Base-by-base conservation (phyloP, 2,113 vertebrate species). In the Sceloporus undulatus region DNA sequence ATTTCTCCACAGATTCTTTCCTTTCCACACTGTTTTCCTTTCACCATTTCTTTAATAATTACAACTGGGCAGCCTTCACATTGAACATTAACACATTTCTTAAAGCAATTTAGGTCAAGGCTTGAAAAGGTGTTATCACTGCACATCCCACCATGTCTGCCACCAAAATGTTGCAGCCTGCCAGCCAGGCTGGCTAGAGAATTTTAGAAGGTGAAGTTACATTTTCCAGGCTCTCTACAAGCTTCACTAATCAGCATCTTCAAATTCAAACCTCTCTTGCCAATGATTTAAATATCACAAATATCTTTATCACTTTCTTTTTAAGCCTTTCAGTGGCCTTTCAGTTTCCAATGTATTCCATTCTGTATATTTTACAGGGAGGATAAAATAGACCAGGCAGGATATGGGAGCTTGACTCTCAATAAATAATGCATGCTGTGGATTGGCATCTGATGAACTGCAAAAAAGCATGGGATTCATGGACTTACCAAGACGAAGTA, bases 401-500 rank as follows among this genome's bases (percentile, higher is more conserved):
- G 7, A 48, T 48, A 48, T 48, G 48, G 65, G 23, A 80, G 42
- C n/a, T 81, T 79, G 0, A 1, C 25, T 71, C 77, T 34, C n/a
- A 40, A 48, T 48, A 48, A 48, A 48, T 48, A 48, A 48, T 7
- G 7, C 48, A 48, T 48, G 7, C 48, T 48, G 25, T 52, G 29
- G 16, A 40, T 56, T 75, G 52, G 70, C 14, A 74, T 0, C 9
- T 80, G 54, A 7, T 82, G 83, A 68, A 73, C 5, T 16, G 59
- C 42, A 65, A 23, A 85, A 2, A 0, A 0, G 25, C 9, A 70
- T 1, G 8, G 27, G 7, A 79, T 13, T 74, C 18, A 11, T 42
- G 25, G 81, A 38, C 14, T 8, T 66, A 25, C 3, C 10, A 3
- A 79, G 0, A 48, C 5, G 48, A 48, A 48, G 0, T 14, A 79